Conservation (phyloP, 2,888 invertebrate genomes). For the Lasioglossum vierecki region DNA sequence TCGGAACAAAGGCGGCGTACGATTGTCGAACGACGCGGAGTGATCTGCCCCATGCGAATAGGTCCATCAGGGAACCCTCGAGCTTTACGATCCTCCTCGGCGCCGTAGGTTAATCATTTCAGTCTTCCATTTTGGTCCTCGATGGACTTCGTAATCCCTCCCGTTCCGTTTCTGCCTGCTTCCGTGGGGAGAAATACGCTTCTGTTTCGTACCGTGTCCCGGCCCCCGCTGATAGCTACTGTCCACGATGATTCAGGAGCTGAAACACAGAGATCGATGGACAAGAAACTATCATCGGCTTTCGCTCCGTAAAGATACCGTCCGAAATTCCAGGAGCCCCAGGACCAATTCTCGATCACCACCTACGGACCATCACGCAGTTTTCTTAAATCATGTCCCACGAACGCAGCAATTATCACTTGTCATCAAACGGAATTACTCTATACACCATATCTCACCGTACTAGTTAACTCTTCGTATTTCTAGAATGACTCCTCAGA, state of each 20-base stretch:
- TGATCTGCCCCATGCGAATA: slow-evolving; percentile 52
- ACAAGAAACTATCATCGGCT: slow-evolving; percentile 17
- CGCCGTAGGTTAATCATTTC: slow-evolving; percentile 79
- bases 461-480: neutral
- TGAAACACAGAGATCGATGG: slow-evolving; percentile 58
- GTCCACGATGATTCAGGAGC: slow-evolving; percentile 58
- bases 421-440: slow-evolving; percentile 18
- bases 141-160: slow-evolving; percentile 43
- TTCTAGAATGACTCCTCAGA: neutral
- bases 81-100: slow-evolving; percentile 77
- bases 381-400: slow-evolving; percentile 63
- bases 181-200: slow-evolving; percentile 37
- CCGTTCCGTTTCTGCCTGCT: slow-evolving; percentile 27
- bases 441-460: neutral
- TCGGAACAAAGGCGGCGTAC: slow-evolving; percentile 52
- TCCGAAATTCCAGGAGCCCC: slow-evolving; percentile 63
- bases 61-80: slow-evolving; percentile 59
- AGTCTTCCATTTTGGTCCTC: slow-evolving; percentile 64
- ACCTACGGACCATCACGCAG: slow-evolving; percentile 54
- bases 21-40: slow-evolving; percentile 34
- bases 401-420: slow-evolving; percentile 41
- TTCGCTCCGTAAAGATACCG: slow-evolving; percentile 15
- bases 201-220: slow-evolving; percentile 42
- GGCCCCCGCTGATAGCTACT: slow-evolving; percentile 55
- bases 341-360: slow-evolving; percentile 55